Percentiles rank a stretch among this genome's conserved stretches.
phyloP scores from a whole-genome alignment of 64 coral and sea anemone genomes.

The Dendrophyllia cribrosa region DNA sequence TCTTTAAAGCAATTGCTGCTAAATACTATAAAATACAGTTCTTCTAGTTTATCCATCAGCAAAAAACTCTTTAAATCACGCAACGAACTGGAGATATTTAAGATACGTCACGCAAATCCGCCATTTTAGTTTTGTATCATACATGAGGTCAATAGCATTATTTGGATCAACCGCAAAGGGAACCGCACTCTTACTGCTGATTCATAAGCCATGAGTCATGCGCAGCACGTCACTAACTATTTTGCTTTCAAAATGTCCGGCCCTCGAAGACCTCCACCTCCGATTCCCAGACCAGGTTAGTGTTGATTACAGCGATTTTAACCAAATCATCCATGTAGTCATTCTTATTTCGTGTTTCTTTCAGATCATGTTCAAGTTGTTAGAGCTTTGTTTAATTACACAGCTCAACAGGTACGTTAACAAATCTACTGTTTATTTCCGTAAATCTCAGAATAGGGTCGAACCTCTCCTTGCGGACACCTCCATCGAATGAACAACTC shows the following conservation, averaged over 20 bases:
- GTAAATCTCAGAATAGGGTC: too few species aligned
- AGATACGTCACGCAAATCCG: neutral
- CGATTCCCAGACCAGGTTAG: conserved; percentile 86
- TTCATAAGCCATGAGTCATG: neutral
- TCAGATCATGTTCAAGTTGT: conserved; percentile 93
- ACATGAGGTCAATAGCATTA: neutral
- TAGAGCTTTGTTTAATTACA: conserved; percentile 85
- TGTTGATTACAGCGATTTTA: neutral
- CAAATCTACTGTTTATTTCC: neutral
- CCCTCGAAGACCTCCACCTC: conserved; percentile 84
- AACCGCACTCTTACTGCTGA: neutral
- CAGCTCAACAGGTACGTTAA: conserved; percentile 79
- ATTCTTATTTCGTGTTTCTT: neutral
- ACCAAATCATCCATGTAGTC: neutral
- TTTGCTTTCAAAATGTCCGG: conserved; percentile 49
- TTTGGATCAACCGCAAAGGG: neutral
- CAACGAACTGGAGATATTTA: neutral
- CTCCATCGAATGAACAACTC: too few species aligned
- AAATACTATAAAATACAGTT: neutral
- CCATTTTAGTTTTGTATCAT: conserved; percentile 21
- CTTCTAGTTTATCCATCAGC: conserved; percentile 45
- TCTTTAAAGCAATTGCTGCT: conserved; percentile 29
- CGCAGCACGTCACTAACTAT: neutral
- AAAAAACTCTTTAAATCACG: neutral
- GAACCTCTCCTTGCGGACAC: neutral